Base-by-base conservation (phyloP, 1,140 invertebrate genomes). In the Pararge aegeria region DNA sequence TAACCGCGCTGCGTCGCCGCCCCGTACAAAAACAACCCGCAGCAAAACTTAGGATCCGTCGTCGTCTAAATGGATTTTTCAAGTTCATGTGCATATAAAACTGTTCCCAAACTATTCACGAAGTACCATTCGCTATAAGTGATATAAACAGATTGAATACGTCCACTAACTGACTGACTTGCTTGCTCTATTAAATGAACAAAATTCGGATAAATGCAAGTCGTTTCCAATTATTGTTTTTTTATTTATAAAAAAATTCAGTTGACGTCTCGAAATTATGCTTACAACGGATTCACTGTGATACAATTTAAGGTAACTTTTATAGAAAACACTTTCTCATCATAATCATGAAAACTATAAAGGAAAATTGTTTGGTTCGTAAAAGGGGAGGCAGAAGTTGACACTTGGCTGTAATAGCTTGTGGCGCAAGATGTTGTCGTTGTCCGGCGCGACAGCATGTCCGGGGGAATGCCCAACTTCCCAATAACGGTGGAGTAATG, bases 371-470 rank as follows among this genome's bases (percentile, higher is more conserved):
- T 40, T 42, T 42, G 27, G 27, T 5, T 18, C 54, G 58, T 56
- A 67, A 72, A 64, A 72, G 66, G 70, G 65, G 68, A 68, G 65
- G 60, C 58, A 67, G 67, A 75, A 70, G 73, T 68, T 73, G 73
- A 77, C 73, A 80, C 72, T 78, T 74, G 71, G 61, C 64, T 65
- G 73, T 84, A 87, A 85, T 83, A 83, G 82, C 72, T 80, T 85
- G 79, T 86, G 64, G 71, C 63, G 70, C 82, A 87, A 83, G 80
- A 87, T 83, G 84, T 83, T 74, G 68, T n/a, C n/a, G n/a, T 64
- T 68, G 78, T 78, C 72, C 70, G 72, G 60, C 67, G 64, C 51
- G 61, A 66, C 70, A 61, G 72, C 80, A 65, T 80, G 78, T 69
- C 75, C 71, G 75, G 69, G 73, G 64, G 73, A 77, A 78, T 73